phyloP scores from a whole-genome alignment of 2,888 invertebrate genomes.

The Melanostoma scalare region DNA sequence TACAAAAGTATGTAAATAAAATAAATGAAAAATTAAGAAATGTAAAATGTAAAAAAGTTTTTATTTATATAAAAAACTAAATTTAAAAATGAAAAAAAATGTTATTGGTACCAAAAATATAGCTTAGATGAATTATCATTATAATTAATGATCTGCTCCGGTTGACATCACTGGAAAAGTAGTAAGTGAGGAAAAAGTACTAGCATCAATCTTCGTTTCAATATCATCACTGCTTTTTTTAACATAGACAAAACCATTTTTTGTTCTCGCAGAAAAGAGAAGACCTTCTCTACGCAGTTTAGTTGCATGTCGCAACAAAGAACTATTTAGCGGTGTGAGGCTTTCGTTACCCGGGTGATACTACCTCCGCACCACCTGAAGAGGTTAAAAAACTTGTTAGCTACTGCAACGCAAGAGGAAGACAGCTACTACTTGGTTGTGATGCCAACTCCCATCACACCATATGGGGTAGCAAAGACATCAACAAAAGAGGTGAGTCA shows the following conservation, averaged over 20 bases:
- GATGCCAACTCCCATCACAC: too few species aligned
- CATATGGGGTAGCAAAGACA: too few species aligned
- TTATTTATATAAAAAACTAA: too few species aligned
- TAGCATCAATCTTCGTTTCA: slow-evolving; percentile 1
- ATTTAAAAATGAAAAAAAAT: too few species aligned
- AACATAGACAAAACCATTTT: slow-evolving; percentile 20
- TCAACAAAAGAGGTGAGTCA: too few species aligned
- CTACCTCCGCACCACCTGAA: too few species aligned
- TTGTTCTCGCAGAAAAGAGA: slow-evolving; percentile 14
- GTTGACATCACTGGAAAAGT: not conserved
- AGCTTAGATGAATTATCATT: not conserved
- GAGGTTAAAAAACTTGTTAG: too few species aligned
- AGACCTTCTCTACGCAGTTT: slow-evolving; percentile 2
- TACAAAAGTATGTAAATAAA: slow-evolving; percentile 5
- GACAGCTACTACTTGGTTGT: too few species aligned
- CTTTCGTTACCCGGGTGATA: too few species aligned
- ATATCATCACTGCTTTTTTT: slow-evolving; percentile 13
- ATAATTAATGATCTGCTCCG: slow-evolving; percentile 18
- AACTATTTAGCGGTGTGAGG: slow-evolving; percentile 4
- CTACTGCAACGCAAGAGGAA: too few species aligned
- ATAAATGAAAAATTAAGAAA: not conserved
- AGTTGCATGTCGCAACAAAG: slow-evolving; percentile 12
- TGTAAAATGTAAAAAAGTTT: not conserved
- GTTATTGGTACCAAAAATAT: not conserved
- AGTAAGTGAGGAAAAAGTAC: slow-evolving; percentile 1